A percentile compares a stretch with the other conserved stretches of the same genome.
Evolutionary conservation across 1,140 invertebrate species (phyloP).

Genomic region (Eriocheir sinensis): DNA sequence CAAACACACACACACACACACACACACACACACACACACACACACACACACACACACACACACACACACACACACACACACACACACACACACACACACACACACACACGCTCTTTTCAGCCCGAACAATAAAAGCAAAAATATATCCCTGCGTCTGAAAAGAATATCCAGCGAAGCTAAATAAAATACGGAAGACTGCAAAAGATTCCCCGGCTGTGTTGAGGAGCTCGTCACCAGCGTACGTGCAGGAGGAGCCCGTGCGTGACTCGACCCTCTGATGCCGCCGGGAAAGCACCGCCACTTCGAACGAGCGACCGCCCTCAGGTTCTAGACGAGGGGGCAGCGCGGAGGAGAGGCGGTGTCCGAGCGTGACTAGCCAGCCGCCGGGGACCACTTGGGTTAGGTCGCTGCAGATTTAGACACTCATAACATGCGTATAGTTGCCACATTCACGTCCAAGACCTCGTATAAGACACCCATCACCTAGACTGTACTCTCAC

Average conservation of each 20-base stretch:
- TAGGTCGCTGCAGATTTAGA: too few relatives aligned
- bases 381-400: too few relatives aligned
- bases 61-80: too few relatives aligned
- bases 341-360: background rate
- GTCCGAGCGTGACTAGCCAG: background rate
- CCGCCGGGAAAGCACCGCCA: background rate
- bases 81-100: too few relatives aligned
- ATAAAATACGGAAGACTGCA: background rate
- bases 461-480: too few relatives aligned
- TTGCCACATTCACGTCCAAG: too few relatives aligned
- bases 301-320: background rate
- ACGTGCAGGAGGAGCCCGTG: background rate
- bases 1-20: too few relatives aligned
- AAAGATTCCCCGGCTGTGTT: background rate
- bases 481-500: too few relatives aligned
- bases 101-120: background rate
- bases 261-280: background rate
- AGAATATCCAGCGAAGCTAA: background rate
- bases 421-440: too few relatives aligned
- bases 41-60: too few relatives aligned
- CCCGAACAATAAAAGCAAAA: background rate
- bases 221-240: background rate
- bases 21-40: too few relatives aligned
- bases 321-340: background rate
- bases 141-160: background rate